Percentiles rank a stretch among this genome's conserved stretches.
Conservation (phyloP, 2,113 vertebrate species). For the Tiliqua scincoides region DNA sequence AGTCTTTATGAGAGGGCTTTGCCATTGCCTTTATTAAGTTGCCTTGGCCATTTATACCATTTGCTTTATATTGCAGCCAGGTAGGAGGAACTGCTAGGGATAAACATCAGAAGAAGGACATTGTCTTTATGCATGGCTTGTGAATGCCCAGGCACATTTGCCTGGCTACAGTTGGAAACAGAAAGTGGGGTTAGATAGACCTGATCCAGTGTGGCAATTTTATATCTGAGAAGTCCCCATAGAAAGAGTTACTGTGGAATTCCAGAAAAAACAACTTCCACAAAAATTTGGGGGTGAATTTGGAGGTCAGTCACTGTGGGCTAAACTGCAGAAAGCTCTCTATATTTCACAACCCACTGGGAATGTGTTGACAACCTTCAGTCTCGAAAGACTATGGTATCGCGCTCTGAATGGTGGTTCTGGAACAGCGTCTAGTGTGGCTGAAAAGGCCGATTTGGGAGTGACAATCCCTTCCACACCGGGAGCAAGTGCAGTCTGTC, state of each 20-base stretch:
- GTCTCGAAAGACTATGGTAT: no score
- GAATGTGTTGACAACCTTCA: no score
- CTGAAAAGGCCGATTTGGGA: no score
- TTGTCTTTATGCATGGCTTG: neutral
- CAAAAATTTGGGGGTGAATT: neutral
- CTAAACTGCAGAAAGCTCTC: neutral
- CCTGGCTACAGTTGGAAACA: neutral
- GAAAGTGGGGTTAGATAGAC: neutral
- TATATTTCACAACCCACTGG: neutral
- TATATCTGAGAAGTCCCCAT: neutral
- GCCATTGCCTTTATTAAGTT: slow-evolving; percentile 54
- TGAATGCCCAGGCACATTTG: neutral
- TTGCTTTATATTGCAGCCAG: neutral
- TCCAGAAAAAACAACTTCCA: neutral
- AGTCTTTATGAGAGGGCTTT: slow-evolving; percentile 49
- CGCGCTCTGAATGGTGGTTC: no score
- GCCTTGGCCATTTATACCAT: slow-evolving; percentile 9
- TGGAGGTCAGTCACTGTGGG: neutral
- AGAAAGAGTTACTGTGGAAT: neutral
- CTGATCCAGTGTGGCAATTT: neutral
- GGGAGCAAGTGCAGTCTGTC: no score
- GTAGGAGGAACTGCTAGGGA: neutral
- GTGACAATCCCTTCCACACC: no score
- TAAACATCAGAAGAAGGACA: neutral
- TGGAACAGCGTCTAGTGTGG: no score